phyloP scores from a whole-genome alignment of 2,888 invertebrate genomes.

The Orthosia incerta region DNA sequence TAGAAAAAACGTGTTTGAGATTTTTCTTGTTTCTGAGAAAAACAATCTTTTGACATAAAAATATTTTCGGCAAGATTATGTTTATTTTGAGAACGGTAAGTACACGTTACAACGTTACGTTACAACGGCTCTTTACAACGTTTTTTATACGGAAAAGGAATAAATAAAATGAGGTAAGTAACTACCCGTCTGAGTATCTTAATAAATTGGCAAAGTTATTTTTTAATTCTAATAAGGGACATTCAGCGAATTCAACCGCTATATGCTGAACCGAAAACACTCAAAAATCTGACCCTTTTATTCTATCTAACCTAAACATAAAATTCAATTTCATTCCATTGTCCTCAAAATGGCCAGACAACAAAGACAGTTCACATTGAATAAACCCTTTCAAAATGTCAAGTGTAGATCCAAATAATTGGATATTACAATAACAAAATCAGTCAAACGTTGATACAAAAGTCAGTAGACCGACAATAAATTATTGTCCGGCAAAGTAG shows the following conservation, averaged over 20 bases:
- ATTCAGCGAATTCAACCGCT: too few relatives aligned
- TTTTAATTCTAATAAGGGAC: too few relatives aligned
- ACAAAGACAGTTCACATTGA: slow-evolving; percentile 25
- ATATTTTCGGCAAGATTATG: not conserved
- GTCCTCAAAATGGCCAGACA: slow-evolving; percentile 16
- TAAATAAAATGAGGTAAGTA: slow-evolving; percentile 14
- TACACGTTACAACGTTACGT: not conserved
- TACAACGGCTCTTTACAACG: too few relatives aligned
- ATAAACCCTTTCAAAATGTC: slow-evolving; percentile 29
- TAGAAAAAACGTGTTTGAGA: not conserved
- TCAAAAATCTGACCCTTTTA: too few relatives aligned
- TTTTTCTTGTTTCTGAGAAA: slow-evolving; percentile 4
- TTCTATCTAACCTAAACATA: not conserved
- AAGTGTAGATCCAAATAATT: slow-evolving; percentile 15
- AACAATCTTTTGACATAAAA: slow-evolving; percentile 3
- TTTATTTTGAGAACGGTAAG: slow-evolving; percentile 5
- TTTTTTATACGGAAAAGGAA: not conserved
- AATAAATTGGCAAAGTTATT: too few relatives aligned
- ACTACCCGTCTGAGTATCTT: too few relatives aligned
- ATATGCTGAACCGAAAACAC: too few relatives aligned
- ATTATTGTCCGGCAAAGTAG: slow-evolving; percentile 58
- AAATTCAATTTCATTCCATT: slow-evolving; percentile 5
- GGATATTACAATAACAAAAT: slow-evolving; percentile 30
- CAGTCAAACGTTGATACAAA: slow-evolving; percentile 34
- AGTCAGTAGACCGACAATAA: slow-evolving; percentile 51